Percentiles rank a stretch among this genome's conserved stretches.
These are phyloP conservation scores for Gallinago jamesoni DNA, from an alignment of 2,113 vertebrate species.

Conservation along the genomic window DNA sequence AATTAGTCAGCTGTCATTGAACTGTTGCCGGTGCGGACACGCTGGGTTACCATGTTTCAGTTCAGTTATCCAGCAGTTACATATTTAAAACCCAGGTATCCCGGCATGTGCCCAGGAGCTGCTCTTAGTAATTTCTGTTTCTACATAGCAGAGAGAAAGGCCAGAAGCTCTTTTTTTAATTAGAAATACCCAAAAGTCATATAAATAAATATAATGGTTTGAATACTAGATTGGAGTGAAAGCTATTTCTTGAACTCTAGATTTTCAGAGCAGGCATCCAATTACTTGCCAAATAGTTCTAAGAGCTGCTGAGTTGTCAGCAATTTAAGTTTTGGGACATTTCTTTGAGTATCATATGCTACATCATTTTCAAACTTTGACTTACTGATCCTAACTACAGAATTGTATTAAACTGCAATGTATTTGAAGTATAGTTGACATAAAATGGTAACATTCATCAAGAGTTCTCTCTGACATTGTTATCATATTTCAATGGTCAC, in stretches of 20 bases:
- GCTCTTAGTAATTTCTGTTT: background rate
- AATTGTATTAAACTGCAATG: background rate
- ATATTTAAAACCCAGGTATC: background rate
- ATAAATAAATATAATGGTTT: background rate
- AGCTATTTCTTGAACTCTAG: background rate
- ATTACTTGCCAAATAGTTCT: background rate
- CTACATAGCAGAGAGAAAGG: background rate
- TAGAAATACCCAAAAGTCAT: background rate
- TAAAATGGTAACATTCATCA: background rate
- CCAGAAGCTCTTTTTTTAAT: background rate
- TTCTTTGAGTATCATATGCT: background rate
- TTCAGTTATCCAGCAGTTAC: background rate
- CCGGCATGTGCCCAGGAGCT: background rate
- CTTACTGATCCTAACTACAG: background rate
- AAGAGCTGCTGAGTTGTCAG: background rate
- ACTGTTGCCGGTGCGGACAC: background rate
- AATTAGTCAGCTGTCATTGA: background rate
- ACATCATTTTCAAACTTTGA: background rate
- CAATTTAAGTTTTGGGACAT: background rate
- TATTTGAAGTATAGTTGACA: background rate
- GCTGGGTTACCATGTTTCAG: background rate
- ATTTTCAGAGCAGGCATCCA: background rate
- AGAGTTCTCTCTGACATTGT: background rate
- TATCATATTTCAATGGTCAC: constrained; percentile 18
- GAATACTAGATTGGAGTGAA: background rate